A percentile compares a stretch with the other conserved stretches of the same genome.
Evolutionary conservation across 2,797 vertebrate genomes (phyloP).

Genomic region (Phrynocephalus guinanensis): DNA sequence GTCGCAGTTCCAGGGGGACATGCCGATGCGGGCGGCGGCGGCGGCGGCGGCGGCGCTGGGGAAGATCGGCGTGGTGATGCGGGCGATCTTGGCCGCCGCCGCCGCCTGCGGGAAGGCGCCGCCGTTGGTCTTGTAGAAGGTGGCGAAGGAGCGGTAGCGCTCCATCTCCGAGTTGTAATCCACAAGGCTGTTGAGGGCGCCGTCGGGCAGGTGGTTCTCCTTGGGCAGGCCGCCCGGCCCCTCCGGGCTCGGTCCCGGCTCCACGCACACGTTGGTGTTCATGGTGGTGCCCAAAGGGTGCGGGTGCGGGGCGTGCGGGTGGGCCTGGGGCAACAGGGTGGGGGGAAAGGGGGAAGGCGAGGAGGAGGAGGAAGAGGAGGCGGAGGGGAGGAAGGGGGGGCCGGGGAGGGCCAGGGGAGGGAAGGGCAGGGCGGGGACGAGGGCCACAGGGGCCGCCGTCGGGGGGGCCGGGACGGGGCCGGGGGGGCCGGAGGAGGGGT

Average conservation of each 20-base stretch:
- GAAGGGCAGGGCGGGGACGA: slow-evolving; percentile 57
- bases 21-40: slow-evolving; percentile 92
- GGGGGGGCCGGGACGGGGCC: slow-evolving; percentile 54
- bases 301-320: slow-evolving; percentile 59
- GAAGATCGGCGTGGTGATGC: slow-evolving; percentile 96
- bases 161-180: slow-evolving; percentile 99
- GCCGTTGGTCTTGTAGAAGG: slow-evolving; percentile 96
- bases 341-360: slow-evolving; percentile 59
- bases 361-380: slow-evolving; percentile 54
- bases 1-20: slow-evolving; percentile 98
- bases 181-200: slow-evolving; percentile 95
- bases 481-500: slow-evolving; percentile 16
- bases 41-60: slow-evolving; percentile 81
- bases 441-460: slow-evolving; percentile 47
- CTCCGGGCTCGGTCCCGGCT: slow-evolving; percentile 89
- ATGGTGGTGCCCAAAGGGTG: slow-evolving; percentile 85
- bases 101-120: slow-evolving; percentile 86
- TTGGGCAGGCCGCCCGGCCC: slow-evolving; percentile 93
- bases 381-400: slow-evolving; percentile 57
- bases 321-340: slow-evolving; percentile 73
- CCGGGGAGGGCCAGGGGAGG: slow-evolving; percentile 60
- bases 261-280: slow-evolving; percentile 95
- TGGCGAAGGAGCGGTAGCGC: slow-evolving; percentile 95
- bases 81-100: slow-evolving; percentile 91
- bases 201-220: slow-evolving; percentile 92